phyloP scores from a whole-genome alignment of 1,140 invertebrate genomes.

The Leptoteleia sp. region DNA sequence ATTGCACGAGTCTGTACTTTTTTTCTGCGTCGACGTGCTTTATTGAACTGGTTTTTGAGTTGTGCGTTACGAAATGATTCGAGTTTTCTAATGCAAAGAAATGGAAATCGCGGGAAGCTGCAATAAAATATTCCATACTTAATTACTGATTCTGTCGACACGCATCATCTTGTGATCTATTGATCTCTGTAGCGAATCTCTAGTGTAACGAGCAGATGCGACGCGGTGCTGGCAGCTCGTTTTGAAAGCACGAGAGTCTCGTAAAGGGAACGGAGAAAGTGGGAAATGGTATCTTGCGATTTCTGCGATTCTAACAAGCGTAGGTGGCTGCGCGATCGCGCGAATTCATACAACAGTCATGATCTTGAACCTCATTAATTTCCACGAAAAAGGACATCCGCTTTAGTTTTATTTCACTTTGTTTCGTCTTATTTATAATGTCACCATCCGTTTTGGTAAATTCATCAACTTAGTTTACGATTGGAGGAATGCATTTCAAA shows the following conservation, averaged over 20 bases:
- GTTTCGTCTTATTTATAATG: constrained; percentile 2
- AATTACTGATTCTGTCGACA: constrained; percentile 56
- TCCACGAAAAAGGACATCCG: constrained; percentile 30
- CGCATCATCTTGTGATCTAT: constrained; percentile 61
- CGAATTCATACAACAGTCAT: constrained; percentile 47
- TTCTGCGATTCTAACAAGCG: constrained; percentile 59
- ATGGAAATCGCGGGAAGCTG: constrained; percentile 46
- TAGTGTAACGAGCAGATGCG: constrained; percentile 45
- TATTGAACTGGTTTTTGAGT: constrained; percentile 28
- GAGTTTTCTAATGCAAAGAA: constrained; percentile 46
- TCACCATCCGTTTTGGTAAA: background rate
- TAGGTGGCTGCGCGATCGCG: constrained; percentile 42
- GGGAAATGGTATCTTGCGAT: constrained; percentile 59
- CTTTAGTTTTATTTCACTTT: constrained; percentile 1
- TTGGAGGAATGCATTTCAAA: no score
- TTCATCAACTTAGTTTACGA: background rate
- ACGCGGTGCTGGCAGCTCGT: constrained; percentile 42
- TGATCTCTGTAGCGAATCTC: constrained; percentile 53
- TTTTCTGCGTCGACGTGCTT: background rate
- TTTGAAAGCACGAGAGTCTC: constrained; percentile 65
- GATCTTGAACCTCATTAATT: constrained; percentile 64
- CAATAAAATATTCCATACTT: constrained; percentile 47
- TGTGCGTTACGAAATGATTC: constrained; percentile 40
- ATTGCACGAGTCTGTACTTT: no score
- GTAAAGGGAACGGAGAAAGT: constrained; percentile 66